A percentile compares a stretch with the other conserved stretches of the same genome.
These are phyloP conservation scores for Crypturellus tataupa DNA, from an alignment of 2,797 vertebrate genomes.

Conservation along the genomic window DNA sequence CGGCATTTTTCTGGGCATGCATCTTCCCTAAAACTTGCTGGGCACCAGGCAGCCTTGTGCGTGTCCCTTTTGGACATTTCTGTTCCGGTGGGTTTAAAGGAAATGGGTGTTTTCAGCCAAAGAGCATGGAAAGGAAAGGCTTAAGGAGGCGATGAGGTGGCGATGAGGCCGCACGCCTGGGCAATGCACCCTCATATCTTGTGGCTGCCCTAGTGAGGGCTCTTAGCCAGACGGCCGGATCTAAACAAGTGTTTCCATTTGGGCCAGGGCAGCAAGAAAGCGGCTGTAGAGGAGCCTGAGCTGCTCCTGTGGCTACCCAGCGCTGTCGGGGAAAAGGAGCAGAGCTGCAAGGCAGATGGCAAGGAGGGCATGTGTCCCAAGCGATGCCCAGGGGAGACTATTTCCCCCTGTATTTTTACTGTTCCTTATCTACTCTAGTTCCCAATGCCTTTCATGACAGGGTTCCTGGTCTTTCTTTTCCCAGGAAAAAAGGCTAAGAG, in stretches of 20 bases:
- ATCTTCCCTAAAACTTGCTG: neutral
- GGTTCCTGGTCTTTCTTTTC: neutral
- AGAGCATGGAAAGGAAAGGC: neutral
- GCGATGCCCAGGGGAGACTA: neutral
- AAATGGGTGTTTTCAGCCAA: constrained; percentile 25
- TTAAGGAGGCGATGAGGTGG: neutral
- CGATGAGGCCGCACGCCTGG: too few relatives aligned
- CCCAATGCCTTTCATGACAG: neutral
- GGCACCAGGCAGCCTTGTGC: neutral
- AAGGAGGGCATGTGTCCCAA: neutral
- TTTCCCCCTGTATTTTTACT: neutral
- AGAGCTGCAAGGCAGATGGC: neutral
- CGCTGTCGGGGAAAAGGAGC: neutral
- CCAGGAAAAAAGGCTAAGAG: neutral
- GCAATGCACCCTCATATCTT: neutral
- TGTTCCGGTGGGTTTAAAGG: neutral
- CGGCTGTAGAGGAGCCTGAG: constrained; percentile 41
- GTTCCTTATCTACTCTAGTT: neutral
- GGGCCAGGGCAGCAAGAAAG: neutral
- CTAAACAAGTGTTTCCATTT: constrained; percentile 31
- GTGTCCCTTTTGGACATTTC: neutral
- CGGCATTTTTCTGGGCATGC: neutral
- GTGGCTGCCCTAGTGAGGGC: constrained; percentile 29
- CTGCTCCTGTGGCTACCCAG: neutral
- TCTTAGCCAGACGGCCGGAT: neutral